Percentiles rank a stretch among this genome's conserved stretches.
These are phyloP conservation scores for Chironomus striatipennis DNA, from an alignment of 1,140 invertebrate genomes.

Conservation along the genomic window DNA sequence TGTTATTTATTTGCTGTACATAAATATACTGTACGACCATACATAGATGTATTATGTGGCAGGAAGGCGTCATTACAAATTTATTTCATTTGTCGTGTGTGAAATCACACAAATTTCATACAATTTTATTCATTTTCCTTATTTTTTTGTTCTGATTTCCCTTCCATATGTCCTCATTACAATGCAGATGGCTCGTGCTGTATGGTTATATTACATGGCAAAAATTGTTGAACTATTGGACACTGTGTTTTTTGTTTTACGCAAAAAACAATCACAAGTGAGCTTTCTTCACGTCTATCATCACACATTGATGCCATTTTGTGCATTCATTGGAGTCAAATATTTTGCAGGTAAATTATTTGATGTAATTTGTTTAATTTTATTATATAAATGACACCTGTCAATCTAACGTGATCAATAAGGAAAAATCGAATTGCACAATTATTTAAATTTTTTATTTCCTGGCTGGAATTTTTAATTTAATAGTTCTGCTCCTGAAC, in stretches of 20 bases:
- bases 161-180: too few species aligned
- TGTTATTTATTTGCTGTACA: constrained; percentile 20
- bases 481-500: too few species aligned
- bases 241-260: constrained; percentile 72
- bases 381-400: too few species aligned
- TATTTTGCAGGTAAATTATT: constrained; percentile 50
- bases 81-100: constrained; percentile 26
- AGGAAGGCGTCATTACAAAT: constrained; percentile 18
- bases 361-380: neutral
- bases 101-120: neutral
- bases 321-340: constrained; percentile 77
- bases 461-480: too few species aligned
- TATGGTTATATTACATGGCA: constrained; percentile 53
- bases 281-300: constrained; percentile 69
- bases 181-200: constrained; percentile 50
- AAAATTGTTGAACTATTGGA: constrained; percentile 58
- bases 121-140: constrained; percentile 26
- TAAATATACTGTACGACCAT: neutral
- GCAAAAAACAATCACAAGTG: constrained; percentile 69
- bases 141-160: too few species aligned
- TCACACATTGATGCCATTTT: constrained; percentile 61
- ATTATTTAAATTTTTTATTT: too few species aligned
- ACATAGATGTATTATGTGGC: neutral
- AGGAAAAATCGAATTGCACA: too few species aligned
- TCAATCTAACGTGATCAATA: too few species aligned